Base-by-base conservation (phyloP, 2,888 invertebrate species). In the Ernsta delagoae region DNA sequence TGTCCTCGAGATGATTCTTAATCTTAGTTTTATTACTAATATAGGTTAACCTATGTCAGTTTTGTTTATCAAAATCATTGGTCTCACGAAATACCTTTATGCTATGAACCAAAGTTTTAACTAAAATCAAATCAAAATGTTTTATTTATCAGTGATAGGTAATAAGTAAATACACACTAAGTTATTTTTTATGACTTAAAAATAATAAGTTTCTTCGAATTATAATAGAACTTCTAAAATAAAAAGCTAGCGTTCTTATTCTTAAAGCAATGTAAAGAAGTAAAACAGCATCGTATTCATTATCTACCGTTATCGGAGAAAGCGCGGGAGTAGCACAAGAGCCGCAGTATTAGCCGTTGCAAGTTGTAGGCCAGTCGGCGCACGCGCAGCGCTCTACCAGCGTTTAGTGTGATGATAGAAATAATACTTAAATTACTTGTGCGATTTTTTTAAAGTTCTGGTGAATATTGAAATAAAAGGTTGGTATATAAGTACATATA, bases 241-340 rank as follows among this genome's bases (percentile, higher is more conserved):
- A n/a, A n/a, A n/a, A n/a, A n/a, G n/a, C n/a, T n/a, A n/a, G n/a
- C n/a, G n/a, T n/a, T n/a, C n/a, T n/a, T 24, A 7, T 65, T 60
- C 41, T 12, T 43, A 50, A 41, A 41, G 43, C 31, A 57, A 74
- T 75, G 72, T 77, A 78, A 78, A 80, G 77, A 74, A 70, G 74
- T 79, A 59, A 59, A 41, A 74, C 76, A 77, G 77, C 48, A 5
- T 3, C 48, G 48, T 43, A 11, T 41, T 4, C 4, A 43, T 43
- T 63, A 74, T 48, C 48, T 87, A 86, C 91, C 90, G 91, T 91
- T 91, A 88, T 71, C 72, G 82, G 90, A 86, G 91, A 91, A 91
- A 91, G 91, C 83, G 73, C 70, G 75, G 81, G 83, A 84, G 80
- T 83, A 78, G 80, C 83, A 76, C 76, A 75, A 70, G 68, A 73